Evolutionary conservation across 2,797 vertebrate species (phyloP), one percentile per base, ranked within the genome.

Genomic region (Coreius guichenoti): DNA sequence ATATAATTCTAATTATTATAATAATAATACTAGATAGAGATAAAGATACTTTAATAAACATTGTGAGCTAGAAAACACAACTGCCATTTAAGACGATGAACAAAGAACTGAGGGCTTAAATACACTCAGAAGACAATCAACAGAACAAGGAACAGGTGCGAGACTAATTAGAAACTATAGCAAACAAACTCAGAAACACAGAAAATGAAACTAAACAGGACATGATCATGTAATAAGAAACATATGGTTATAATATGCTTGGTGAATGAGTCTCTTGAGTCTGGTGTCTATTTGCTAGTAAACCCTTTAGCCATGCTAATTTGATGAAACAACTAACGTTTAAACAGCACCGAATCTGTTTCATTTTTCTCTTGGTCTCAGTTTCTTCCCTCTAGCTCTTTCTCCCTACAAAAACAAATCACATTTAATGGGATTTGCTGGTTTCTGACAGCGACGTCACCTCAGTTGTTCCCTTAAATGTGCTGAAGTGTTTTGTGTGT

Each of bases 361-460:
- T 51, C 5, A 49, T 65, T 65, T 58, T 82, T 72, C 75, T 16
- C 17, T 54, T 9, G 21, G 54, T 65, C 19, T 49, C 81, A 61
- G 58, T 74, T 65, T 12, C 29, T 26, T 23, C 81, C 72, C 29
- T 65, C 39, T 17, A 47, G 81, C 56, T 74, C 29, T 47, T 17
- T 45, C 29, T 49, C 23, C 70, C 21, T 29, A 82, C 69, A 56
- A 33, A 76, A 80, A 76, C 29, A 68, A 77, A 81, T 76, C 79
- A 26, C 79, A 49, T 76, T 77, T 74, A 76, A 76, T 31, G n/a
- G n/a, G 49, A 68, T 68, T 47, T 75, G 21, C 72, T 65, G 81
- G 21, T 31, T 75, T 81, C 29, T 86, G 61, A 86, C 79, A 68
- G 61, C 26, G 31, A 68, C 23, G n/a, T 81, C 72, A 58, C 47